Base-by-base conservation (phyloP, 2,888 invertebrate genomes). In the Actias luna region DNA sequence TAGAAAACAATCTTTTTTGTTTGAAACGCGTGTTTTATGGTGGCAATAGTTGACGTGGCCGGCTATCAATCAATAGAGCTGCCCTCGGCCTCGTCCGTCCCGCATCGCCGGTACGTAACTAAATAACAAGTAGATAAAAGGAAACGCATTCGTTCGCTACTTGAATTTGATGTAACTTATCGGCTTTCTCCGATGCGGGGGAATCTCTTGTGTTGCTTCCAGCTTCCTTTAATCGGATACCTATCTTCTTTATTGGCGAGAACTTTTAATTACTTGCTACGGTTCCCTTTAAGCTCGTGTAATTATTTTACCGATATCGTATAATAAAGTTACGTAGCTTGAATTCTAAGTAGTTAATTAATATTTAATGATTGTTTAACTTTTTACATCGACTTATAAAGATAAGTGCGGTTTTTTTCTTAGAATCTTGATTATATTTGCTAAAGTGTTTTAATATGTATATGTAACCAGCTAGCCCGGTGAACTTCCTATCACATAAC, bases 41-140 rank as follows among this genome's bases (percentile, higher is more conserved):
- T 73, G 74, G 69, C 77, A 77, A 76, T 78, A 74, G 67, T 70
- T 77, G 76, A 80, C 80, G 81, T 82, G 82, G 79, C 73, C 73
- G 76, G 67, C 77, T 74, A 82, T 85, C 83, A 85, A 85, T 86
- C 85, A 85, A 86, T 86, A 85, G 79, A 71, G 67, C 70, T 68
- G 73, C 63, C 71, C 70, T 66, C 69, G 50, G 73, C 69, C 67
- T 66, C 65, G 33, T 33, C 3, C 33, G 33, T 33, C 8, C 33
- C 33, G 33, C 33, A 7, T 70, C 61, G 69, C 65, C 66, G 71
- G 61, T 73, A 55, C 27, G 79, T 79, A 81, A 84, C 83, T 81
- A 85, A 83, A 84, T 83, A 84, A 85, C 81, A 79, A 75, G 69
- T 76, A 80, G 81, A 82, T 82, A 82, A 78, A 80, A 75, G 72